These are phyloP conservation scores for Pherbina coryleti DNA, from an alignment of 2,888 invertebrate species.

Conservation along the genomic window DNA sequence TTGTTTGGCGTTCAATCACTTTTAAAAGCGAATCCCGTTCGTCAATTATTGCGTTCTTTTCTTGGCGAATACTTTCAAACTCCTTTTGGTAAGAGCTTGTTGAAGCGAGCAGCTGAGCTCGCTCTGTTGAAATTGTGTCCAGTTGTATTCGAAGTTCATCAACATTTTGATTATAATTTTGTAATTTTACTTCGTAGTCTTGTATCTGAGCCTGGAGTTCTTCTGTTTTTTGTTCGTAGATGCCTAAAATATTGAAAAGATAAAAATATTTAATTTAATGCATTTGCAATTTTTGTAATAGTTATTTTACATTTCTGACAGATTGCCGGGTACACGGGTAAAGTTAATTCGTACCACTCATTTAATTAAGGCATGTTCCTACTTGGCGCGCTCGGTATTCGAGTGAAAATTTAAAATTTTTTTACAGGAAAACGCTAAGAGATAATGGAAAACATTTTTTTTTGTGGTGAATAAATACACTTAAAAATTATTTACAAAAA, in stretches of 20 bases:
- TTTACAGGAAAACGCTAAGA: no score
- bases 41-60: constrained; percentile 79
- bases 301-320: no score
- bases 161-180: constrained; percentile 75
- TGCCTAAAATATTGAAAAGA: constrained; percentile 49
- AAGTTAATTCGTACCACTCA: no score
- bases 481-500: no score
- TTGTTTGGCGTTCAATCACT: constrained; percentile 79
- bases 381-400: no score
- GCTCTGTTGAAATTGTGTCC: constrained; percentile 74
- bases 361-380: no score
- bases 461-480: no score
- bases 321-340: no score
- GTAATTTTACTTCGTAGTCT: constrained; percentile 75
- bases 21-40: constrained; percentile 81
- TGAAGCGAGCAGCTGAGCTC: constrained; percentile 76
- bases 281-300: no score
- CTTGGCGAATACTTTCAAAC: constrained; percentile 76
- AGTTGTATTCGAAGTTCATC: constrained; percentile 77
- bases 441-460: no score
- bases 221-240: constrained; percentile 62
- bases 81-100: constrained; percentile 77
- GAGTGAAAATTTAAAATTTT: no score
- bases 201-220: constrained; percentile 76
- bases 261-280: neutral